These are phyloP conservation scores for Neuroterus valhalla DNA, from an alignment of 1,140 invertebrate species.

Conservation along the genomic window DNA sequence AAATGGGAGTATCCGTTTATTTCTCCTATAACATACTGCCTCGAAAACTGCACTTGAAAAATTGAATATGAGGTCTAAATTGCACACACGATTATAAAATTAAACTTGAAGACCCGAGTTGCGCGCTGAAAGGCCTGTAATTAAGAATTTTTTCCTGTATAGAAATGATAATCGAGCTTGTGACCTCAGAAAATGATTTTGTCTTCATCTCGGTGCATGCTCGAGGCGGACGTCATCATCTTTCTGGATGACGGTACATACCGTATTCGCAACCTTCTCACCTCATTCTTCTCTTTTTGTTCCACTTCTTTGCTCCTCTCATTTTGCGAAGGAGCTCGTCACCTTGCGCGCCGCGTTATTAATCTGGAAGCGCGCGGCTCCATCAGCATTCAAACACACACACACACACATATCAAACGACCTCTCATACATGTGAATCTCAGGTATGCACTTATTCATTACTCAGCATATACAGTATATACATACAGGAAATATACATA, in stretches of 20 bases:
- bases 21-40: not conserved
- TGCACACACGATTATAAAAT: not conserved
- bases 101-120: not conserved
- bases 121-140: not conserved
- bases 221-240: constrained; percentile 12
- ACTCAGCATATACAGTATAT: not conserved
- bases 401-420: constrained; percentile 43
- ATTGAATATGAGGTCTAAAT: not conserved
- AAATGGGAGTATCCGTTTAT: not conserved
- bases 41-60: not conserved
- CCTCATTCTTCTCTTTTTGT: constrained; percentile 21
- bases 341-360: constrained; percentile 46
- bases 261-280: not conserved
- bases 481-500: not conserved
- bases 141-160: constrained; percentile 9
- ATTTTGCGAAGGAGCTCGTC: constrained; percentile 30
- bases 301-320: constrained; percentile 25
- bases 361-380: constrained; percentile 33
- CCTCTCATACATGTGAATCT: constrained; percentile 9
- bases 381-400: constrained; percentile 29
- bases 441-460: constrained; percentile 22
- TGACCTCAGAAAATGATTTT: not conserved
- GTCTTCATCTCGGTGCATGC: not conserved
- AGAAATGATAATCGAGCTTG: constrained; percentile 5
- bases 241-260: not conserved